A percentile compares a stretch with the other conserved stretches of the same genome.
Conservation (phyloP, 2,888 invertebrate species). For the Agrilus cyanescens region DNA sequence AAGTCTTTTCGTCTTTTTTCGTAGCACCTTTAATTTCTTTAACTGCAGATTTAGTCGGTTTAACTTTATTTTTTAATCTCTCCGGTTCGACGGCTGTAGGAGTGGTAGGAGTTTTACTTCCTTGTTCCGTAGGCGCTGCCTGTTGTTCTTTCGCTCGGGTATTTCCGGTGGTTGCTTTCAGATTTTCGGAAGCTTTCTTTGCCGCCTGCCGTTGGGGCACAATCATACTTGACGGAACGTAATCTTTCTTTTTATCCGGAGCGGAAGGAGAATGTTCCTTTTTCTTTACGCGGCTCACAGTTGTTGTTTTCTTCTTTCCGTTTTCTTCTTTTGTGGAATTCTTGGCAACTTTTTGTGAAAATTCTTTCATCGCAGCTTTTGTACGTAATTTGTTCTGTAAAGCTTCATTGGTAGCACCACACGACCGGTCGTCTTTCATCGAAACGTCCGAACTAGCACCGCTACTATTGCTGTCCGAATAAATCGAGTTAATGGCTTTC, state of each 20-base stretch:
- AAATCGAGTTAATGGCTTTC: conserved; percentile 60
- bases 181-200: conserved; percentile 81
- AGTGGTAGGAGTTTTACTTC: conserved; percentile 15
- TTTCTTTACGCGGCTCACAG: conserved; percentile 18
- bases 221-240: conserved; percentile 64
- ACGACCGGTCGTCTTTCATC: conserved; percentile 49
- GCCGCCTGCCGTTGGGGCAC: conserved; percentile 85
- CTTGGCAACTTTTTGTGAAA: conserved; percentile 41
- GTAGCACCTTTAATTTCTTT: conserved; percentile 12
- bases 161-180: conserved; percentile 51
- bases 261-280: conserved; percentile 13
- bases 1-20: conserved; percentile 28
- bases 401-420: conserved; percentile 54
- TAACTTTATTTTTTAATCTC: conserved; percentile 20
- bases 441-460: conserved; percentile 35
- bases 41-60: conserved; percentile 28
- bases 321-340: conserved; percentile 23
- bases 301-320: conserved; percentile 24
- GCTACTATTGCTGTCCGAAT: conserved; percentile 63
- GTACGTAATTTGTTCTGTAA: conserved; percentile 59
- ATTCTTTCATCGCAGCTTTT: conserved; percentile 78
- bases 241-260: conserved; percentile 38
- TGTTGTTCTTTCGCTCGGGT: conserved; percentile 30
- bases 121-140: conserved; percentile 8
- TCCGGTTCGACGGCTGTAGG: conserved; percentile 18